These are phyloP conservation scores for Spheniscus mendiculus DNA, from an alignment of 2,113 vertebrate genomes.

Conservation along the genomic window DNA sequence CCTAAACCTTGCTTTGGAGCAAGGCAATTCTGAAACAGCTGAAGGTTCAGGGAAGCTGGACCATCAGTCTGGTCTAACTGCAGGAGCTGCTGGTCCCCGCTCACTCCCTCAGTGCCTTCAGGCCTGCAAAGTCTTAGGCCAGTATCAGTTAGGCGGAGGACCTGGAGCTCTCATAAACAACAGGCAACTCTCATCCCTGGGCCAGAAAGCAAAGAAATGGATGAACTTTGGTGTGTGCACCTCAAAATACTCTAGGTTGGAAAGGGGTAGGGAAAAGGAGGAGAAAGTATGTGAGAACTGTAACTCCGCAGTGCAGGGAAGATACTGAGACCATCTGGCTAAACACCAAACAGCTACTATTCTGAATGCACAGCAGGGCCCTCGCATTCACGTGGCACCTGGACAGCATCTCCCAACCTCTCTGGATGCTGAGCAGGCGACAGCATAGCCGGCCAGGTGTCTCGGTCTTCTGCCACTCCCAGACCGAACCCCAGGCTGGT, in stretches of 20 bases:
- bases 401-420: neutral
- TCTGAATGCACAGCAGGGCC: rapidly evolving
- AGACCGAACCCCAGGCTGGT: neutral
- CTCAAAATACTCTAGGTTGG: neutral
- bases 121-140: neutral
- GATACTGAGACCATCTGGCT: neutral
- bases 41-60: neutral
- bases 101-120: neutral
- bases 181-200: neutral
- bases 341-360: neutral
- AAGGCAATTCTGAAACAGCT: neutral
- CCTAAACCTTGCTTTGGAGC: neutral
- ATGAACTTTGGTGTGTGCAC: neutral
- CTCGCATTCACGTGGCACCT: neutral
- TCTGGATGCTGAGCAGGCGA: neutral
- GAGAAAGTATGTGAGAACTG: neutral
- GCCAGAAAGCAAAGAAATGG: neutral
- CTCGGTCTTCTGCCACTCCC: neutral
- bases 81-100: neutral
- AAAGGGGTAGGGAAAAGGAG: neutral
- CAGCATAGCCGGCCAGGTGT: neutral
- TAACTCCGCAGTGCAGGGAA: neutral
- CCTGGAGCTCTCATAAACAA: neutral
- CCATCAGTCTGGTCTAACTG: neutral
- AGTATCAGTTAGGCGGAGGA: neutral